These are phyloP conservation scores for Cryptus viduatorius DNA, from an alignment of 2,888 invertebrate genomes.

Conservation along the genomic window DNA sequence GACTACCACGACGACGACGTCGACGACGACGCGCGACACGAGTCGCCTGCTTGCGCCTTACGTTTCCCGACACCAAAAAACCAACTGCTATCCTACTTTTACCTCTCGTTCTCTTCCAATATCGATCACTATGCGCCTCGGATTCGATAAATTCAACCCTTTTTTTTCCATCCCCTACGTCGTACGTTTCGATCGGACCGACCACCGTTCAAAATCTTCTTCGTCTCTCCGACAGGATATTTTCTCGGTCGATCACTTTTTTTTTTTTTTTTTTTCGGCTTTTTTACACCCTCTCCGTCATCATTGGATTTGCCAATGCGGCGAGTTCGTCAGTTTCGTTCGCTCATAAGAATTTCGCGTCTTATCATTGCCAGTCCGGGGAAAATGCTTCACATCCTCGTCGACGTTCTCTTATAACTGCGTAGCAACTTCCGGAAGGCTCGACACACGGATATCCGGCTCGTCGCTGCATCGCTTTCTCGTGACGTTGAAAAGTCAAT, in stretches of 20 bases:
- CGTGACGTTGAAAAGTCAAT: conserved; percentile 79
- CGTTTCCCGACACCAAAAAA: conserved; percentile 38
- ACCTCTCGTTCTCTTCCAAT: conserved; percentile 28
- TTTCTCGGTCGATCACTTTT: conserved; percentile 22
- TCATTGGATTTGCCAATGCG: no score
- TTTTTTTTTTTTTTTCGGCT: not conserved
- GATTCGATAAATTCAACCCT: conserved; percentile 44
- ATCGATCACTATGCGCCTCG: conserved; percentile 30
- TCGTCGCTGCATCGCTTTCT: conserved; percentile 52
- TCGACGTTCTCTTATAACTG: conserved; percentile 66
- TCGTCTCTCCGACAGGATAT: conserved; percentile 45
- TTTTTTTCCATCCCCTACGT: not conserved
- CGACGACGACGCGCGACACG: conserved; percentile 49
- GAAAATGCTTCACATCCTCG: not conserved
- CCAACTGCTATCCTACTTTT: conserved; percentile 28
- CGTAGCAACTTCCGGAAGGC: conserved; percentile 70
- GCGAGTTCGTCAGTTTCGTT: not conserved
- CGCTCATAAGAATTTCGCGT: not conserved
- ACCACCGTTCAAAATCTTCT: conserved; percentile 35
- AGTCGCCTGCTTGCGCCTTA: conserved; percentile 39
- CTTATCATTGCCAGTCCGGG: not conserved
- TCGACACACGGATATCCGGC: not conserved
- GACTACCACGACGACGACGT: conserved; percentile 37
- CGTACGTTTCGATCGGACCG: conserved; percentile 28
- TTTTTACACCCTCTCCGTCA: not conserved